Evolutionary conservation across 2,888 invertebrate genomes (phyloP).

Genomic region (Calameuta filiformis): DNA sequence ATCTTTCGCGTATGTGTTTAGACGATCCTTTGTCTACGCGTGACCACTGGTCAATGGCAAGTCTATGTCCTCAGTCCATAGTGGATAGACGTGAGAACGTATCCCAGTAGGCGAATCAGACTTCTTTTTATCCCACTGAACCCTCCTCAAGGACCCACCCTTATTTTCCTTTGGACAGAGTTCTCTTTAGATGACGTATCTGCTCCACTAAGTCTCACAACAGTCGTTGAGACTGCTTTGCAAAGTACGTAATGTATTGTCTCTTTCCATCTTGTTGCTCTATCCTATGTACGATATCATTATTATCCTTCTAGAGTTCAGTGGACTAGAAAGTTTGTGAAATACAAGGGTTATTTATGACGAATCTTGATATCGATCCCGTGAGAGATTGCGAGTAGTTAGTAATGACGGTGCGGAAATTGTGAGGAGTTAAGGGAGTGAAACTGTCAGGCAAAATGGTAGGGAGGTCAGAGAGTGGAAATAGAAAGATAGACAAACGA

Average conservation of each 20-base stretch:
- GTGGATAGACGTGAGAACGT: not conserved
- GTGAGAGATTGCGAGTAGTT: not conserved
- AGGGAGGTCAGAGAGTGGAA: slow-evolving; percentile 43
- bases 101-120: not conserved
- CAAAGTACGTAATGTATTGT: not conserved
- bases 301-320: not conserved
- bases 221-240: not conserved
- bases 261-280: not conserved
- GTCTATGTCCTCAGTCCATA: not conserved
- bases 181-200: not conserved
- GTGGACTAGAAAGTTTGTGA: not conserved
- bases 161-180: not conserved
- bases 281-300: not conserved
- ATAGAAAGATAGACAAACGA: slow-evolving; percentile 56
- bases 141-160: not conserved
- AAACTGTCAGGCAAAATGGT: slow-evolving; percentile 20
- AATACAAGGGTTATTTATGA: not conserved
- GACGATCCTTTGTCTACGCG: slow-evolving; percentile 29
- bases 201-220: not conserved
- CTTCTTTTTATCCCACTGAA: not conserved
- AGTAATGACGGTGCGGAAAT: slow-evolving; percentile 7
- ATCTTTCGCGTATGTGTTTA: slow-evolving; percentile 6
- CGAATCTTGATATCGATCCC: not conserved
- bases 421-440: slow-evolving; percentile 18
- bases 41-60: slow-evolving; percentile 28